These are phyloP conservation scores for Heterotilapia buettikoferi DNA, from an alignment of 2,113 vertebrate genomes.

Conservation along the genomic window DNA sequence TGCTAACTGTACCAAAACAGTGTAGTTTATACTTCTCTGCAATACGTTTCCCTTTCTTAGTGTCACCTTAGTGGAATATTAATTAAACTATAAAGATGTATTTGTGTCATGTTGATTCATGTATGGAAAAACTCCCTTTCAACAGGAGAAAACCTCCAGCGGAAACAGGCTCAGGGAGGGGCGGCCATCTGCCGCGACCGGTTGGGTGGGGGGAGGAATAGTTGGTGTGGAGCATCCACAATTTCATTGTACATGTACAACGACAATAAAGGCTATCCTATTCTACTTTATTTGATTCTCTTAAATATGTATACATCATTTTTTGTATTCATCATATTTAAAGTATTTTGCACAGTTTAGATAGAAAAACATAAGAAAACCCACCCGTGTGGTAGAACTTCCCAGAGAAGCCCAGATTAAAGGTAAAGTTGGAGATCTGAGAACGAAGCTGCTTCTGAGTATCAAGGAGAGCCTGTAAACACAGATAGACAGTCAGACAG, in stretches of 20 bases:
- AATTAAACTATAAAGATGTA: neutral
- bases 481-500: conserved; percentile 4
- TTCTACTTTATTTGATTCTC: neutral
- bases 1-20: neutral
- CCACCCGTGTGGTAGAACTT: conserved; percentile 77
- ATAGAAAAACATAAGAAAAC: neutral
- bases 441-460: conserved; percentile 70
- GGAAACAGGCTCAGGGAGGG: neutral
- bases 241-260: neutral
- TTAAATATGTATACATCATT: neutral
- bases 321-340: neutral
- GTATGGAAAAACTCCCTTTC: neutral
- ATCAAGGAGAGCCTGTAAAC: conserved; percentile 67
- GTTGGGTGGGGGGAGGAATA: neutral
- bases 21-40: neutral
- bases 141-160: neutral
- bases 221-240: neutral
- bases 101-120: neutral
- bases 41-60: neutral
- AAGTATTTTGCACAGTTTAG: neutral
- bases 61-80: neutral
- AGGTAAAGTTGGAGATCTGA: conserved; percentile 74
- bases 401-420: conserved; percentile 74
- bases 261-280: neutral
- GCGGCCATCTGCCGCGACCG: neutral